phyloP scores from a whole-genome alignment of 2,888 invertebrate genomes.

The Caradrina clavipalpis region DNA sequence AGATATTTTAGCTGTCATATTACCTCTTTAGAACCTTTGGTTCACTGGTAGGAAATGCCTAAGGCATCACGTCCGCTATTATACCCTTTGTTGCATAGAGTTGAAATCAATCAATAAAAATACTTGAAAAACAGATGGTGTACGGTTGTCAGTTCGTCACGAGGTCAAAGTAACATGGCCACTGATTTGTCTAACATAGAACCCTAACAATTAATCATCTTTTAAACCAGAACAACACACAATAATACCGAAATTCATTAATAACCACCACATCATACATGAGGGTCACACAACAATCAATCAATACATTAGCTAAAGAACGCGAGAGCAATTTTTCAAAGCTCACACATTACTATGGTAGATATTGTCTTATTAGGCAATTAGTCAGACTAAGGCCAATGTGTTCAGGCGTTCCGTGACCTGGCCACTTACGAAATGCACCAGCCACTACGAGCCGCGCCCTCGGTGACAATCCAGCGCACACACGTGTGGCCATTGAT shows the following conservation, averaged over 20 bases:
- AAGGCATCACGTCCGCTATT: too few relatives aligned
- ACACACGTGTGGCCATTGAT: slow-evolving; percentile 40
- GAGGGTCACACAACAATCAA: slow-evolving; percentile 53
- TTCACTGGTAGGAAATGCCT: too few relatives aligned
- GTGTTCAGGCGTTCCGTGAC: slow-evolving; percentile 54
- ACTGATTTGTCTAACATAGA: slow-evolving; percentile 27
- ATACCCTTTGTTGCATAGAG: too few relatives aligned
- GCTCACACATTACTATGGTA: slow-evolving; percentile 32
- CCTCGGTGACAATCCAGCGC: slow-evolving; percentile 46
- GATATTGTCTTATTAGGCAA: slow-evolving; percentile 68
- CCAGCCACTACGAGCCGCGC: slow-evolving; percentile 54
- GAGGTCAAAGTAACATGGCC: slow-evolving; percentile 14
- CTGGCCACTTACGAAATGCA: slow-evolving; percentile 61
- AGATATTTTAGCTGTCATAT: too few relatives aligned
- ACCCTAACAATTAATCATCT: slow-evolving; percentile 35
- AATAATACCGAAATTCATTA: slow-evolving; percentile 37
- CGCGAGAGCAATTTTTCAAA: slow-evolving; percentile 58
- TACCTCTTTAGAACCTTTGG: too few relatives aligned
- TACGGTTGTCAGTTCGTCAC: background rate
- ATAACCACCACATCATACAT: slow-evolving; percentile 30
- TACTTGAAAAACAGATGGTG: background rate
- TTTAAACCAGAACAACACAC: slow-evolving; percentile 35
- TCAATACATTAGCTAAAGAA: slow-evolving; percentile 46
- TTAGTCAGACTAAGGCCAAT: slow-evolving; percentile 61
- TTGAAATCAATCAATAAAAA: too few relatives aligned